Evolutionary conservation across 2,888 invertebrate genomes (phyloP).

Genomic region (Uloborus plumipes): DNA sequence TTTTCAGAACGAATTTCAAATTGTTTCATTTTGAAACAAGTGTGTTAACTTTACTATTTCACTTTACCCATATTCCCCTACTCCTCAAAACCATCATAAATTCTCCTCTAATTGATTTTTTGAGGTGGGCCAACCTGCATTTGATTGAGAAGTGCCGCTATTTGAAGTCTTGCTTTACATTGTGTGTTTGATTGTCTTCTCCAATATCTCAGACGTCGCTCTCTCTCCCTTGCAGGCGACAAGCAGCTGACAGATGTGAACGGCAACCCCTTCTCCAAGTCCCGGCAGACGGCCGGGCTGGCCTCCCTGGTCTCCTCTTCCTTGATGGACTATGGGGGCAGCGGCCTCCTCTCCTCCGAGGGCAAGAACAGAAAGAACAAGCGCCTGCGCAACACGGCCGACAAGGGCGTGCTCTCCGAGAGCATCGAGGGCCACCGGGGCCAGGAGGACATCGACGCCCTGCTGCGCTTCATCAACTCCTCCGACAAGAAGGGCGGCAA

Average conservation of each 20-base stretch:
- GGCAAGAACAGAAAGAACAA: conserved; percentile 58
- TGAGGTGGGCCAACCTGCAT: too few species aligned
- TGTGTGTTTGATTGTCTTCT: too few species aligned
- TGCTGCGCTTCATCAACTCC: conserved; percentile 64
- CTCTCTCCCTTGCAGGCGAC: conserved; percentile 19
- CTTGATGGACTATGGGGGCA: conserved; percentile 25
- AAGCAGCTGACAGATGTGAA: conserved; percentile 49
- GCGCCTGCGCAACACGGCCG: conserved; percentile 37
- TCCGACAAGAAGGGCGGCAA: conserved; percentile 47
- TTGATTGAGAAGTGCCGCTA: too few species aligned
- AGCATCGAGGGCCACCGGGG: conserved; percentile 85
- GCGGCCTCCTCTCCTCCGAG: conserved; percentile 15
- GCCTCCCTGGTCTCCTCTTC: conserved; percentile 36
- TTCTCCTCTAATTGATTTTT: too few species aligned
- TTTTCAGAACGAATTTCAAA: too few species aligned
- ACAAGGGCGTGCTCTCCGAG: conserved; percentile 70
- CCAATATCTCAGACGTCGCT: too few species aligned
- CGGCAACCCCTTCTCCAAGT: conserved; percentile 47
- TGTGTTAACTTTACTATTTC: too few species aligned
- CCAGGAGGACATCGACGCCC: conserved; percentile 80
- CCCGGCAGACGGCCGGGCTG: conserved; percentile 19
- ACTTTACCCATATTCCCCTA: too few species aligned
- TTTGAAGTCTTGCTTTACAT: too few species aligned
- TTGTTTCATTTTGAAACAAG: too few species aligned
- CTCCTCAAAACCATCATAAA: too few species aligned